These are phyloP conservation scores for Palythoa caribaeorum DNA, from an alignment of 92 coral and sea anemone species.

Conservation along the genomic window DNA sequence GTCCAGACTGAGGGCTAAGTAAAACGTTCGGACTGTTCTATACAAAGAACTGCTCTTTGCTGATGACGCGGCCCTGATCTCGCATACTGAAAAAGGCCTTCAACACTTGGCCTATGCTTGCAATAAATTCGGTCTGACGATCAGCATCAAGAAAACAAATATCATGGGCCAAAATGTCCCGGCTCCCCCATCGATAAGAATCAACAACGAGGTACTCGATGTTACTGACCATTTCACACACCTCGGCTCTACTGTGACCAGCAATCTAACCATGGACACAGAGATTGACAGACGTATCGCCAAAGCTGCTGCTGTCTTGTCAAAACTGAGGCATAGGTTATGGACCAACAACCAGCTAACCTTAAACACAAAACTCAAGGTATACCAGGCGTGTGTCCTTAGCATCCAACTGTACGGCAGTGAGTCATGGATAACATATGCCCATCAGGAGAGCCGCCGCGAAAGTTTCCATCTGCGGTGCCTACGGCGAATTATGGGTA, in stretches of 20 bases:
- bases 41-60: background rate
- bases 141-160: background rate
- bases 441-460: no score
- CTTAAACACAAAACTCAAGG: slow-evolving; percentile 45
- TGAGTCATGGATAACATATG: no score
- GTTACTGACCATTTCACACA: background rate
- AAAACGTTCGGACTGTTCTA: background rate
- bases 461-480: no score
- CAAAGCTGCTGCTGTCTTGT: slow-evolving; percentile 5
- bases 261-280: background rate
- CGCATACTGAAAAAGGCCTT: slow-evolving; percentile 5
- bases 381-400: slow-evolving; percentile 40
- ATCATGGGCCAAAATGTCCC: slow-evolving; percentile 5
- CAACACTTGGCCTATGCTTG: background rate
- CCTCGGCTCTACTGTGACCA: slow-evolving; percentile 24
- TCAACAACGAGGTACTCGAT: slow-evolving; percentile 21
- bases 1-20: slow-evolving; percentile 16
- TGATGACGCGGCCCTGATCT: background rate
- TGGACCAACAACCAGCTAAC: slow-evolving; percentile 34
- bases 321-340: background rate
- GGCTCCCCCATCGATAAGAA: slow-evolving; percentile 15
- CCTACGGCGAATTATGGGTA: no score
- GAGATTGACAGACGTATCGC: background rate
- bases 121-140: no score
- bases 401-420: slow-evolving; percentile 49